phyloP scores from a whole-genome alignment of 2,113 vertebrate species.

The Aptenodytes forsteri region DNA sequence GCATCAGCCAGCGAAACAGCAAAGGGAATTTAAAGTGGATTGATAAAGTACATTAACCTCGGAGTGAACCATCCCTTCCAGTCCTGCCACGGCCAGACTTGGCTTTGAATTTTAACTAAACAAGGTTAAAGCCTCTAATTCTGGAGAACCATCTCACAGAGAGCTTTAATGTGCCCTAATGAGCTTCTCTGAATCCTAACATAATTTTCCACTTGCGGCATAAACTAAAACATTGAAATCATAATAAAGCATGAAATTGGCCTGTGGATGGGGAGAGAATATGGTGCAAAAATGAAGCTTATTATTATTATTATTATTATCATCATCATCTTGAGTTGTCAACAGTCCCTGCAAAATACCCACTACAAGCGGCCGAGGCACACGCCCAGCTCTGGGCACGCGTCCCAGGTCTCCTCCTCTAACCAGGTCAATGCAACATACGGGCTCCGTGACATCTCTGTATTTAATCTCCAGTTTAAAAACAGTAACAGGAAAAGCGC shows the following conservation, averaged over 20 bases:
- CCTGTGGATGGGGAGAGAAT: not conserved
- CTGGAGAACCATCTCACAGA: not conserved
- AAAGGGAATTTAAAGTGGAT: not conserved
- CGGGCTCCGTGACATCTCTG: not conserved
- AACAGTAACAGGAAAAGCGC: fast-evolving
- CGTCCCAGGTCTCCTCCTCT: not conserved
- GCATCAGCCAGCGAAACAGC: not conserved
- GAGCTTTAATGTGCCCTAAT: slow-evolving; percentile 6
- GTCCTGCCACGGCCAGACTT: not conserved
- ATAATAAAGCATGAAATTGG: not conserved
- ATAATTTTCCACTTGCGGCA: not conserved
- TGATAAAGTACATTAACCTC: not conserved
- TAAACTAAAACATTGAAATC: not conserved
- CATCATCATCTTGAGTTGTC: not conserved
- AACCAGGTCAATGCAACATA: not conserved
- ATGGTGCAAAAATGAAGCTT: not conserved
- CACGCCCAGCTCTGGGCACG: fast-evolving
- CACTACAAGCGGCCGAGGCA: not conserved
- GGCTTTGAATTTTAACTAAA: not conserved
- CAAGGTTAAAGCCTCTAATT: not conserved
- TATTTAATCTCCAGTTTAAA: not conserved
- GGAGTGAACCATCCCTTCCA: not conserved
- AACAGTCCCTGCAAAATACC: not conserved
- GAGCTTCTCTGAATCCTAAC: not conserved
- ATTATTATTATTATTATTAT: not conserved